Evolutionary conservation across 2,888 invertebrate genomes (phyloP).

Genomic region (Ypsolopha scabrella): DNA sequence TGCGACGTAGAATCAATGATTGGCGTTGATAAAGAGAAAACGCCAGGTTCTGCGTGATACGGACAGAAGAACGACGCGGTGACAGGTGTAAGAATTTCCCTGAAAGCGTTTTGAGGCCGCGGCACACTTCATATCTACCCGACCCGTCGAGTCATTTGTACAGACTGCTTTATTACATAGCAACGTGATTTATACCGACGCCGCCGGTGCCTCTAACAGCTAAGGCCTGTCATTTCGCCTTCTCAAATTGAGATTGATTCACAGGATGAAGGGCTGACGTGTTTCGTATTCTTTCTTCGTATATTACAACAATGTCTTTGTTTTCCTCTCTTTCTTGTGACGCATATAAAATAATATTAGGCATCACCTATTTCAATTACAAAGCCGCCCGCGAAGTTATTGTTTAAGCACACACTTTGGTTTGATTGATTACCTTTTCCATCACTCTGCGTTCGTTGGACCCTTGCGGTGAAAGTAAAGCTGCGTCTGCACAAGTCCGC

Average conservation of each 20-base stretch:
- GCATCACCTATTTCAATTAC: not conserved
- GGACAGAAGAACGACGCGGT: too few species aligned
- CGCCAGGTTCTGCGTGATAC: too few species aligned
- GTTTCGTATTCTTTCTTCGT: slow-evolving; percentile 4
- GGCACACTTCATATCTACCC: slow-evolving; percentile 9
- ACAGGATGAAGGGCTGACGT: slow-evolving; percentile 27
- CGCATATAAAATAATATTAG: not conserved
- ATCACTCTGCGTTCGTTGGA: not conserved
- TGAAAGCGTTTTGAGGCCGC: too few species aligned
- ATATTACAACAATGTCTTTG: slow-evolving; percentile 8
- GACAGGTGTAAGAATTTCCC: too few species aligned
- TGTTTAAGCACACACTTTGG: not conserved
- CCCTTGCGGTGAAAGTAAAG: not conserved
- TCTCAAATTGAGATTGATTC: slow-evolving; percentile 69
- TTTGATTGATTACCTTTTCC: slow-evolving; percentile 3
- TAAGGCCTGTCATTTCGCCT: slow-evolving; percentile 62
- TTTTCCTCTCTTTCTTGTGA: slow-evolving; percentile 3
- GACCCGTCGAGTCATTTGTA: slow-evolving; percentile 41
- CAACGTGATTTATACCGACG: slow-evolving; percentile 51
- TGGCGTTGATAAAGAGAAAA: too few species aligned
- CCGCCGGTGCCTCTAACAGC: slow-evolving; percentile 66
- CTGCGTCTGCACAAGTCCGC: not conserved
- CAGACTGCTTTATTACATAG: slow-evolving; percentile 57
- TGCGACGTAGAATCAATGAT: too few species aligned
- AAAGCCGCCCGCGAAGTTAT: not conserved